These are phyloP conservation scores for Bubo bubo DNA, from an alignment of 2,113 vertebrate genomes.

Conservation along the genomic window DNA sequence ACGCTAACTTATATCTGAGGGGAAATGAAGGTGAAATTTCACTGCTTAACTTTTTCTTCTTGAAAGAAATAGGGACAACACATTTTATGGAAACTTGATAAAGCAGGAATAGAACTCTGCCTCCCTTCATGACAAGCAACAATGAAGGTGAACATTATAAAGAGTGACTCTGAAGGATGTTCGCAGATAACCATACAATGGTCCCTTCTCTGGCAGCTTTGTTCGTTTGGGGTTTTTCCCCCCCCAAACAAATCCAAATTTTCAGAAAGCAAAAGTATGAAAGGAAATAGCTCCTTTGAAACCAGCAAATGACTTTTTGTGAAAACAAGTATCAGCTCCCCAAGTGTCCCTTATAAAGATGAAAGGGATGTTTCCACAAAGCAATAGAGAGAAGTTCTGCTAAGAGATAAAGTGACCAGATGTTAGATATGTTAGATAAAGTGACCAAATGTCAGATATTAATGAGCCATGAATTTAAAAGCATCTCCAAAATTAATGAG, in stretches of 20 bases:
- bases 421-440: neutral
- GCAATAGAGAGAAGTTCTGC: neutral
- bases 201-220: neutral
- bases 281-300: neutral
- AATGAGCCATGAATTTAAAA: neutral
- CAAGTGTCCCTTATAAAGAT: neutral
- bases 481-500: neutral
- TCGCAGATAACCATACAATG: neutral
- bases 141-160: neutral
- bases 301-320: neutral
- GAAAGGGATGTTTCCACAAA: neutral
- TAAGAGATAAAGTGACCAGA: neutral
- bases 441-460: neutral
- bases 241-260: neutral
- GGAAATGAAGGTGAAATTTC: neutral
- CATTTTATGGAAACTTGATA: neutral
- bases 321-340: neutral
- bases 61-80: neutral
- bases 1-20: neutral
- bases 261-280: neutral
- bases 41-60: neutral
- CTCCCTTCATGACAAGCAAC: neutral
- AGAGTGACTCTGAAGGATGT: neutral
- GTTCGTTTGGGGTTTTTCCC: neutral
- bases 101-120: neutral